Evolutionary conservation across 2,888 invertebrate genomes (phyloP), one percentile per base, ranked within the genome.

Genomic region (Dorcus parallelipipedus): DNA sequence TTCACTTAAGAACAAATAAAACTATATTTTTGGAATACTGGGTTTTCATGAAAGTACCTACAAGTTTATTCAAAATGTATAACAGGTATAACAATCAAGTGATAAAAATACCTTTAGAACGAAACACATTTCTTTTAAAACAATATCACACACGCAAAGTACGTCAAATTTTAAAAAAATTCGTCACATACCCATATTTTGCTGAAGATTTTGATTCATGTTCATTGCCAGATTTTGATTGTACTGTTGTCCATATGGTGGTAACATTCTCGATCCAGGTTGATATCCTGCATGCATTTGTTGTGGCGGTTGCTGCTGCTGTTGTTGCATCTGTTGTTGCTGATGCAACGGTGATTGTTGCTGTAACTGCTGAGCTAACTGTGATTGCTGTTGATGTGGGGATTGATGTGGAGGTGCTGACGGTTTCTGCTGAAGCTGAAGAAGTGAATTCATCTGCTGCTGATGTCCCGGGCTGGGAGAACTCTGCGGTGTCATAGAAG

Each of bases 171-270:
- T 51, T 51, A 8, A 51, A 52, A 33, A 26, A n/a, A 10, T 17
- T 9, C 5, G 39, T 3, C 14, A 55, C 56, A 39, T 56, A 58
- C 58, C 53, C n/a, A 58, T 42, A 38, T 58, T 52, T 42, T 54
- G 65, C 39, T 62, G 64, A 50, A 64, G 59, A 40, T 60, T 63
- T 56, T 62, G 64, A 48, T 59, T 61, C 55, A 66, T 59, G 54
- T 58, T 59, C 49, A 56, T 54, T 9, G 56, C 58, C 54, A 69
- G 58, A 59, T 63, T 62, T 63, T 64, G 73, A 74, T 68, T 76
- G 77, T 66, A 75, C 77, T 63, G 72, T 26, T 78, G 73, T 52
- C 72, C 78, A 69, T 76, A 79, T 63, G 75, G 78, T 38, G 65
- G 62, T 70, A 79, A 81, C 82, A 71, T 78, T 78, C 64, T 54